A percentile compares a stretch with the other conserved stretches of the same genome.
Conservation (phyloP, 2,888 invertebrate genomes). For the Zeuzera pyrina region DNA sequence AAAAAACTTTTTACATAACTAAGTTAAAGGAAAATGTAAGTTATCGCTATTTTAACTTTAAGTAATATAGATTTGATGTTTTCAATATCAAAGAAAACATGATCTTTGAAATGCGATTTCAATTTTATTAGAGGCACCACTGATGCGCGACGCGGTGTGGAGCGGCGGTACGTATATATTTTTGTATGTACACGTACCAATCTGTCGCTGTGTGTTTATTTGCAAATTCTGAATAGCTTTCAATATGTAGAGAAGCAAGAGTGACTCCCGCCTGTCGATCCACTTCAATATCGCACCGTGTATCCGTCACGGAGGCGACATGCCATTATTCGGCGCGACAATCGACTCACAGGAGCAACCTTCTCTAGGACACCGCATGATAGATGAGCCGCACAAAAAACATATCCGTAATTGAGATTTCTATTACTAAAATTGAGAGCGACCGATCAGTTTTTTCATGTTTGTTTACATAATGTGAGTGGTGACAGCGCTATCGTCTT, state of each 20-base stretch:
- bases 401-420: conserved; percentile 71
- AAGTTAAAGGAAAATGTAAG: no score
- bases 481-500: conserved; percentile 60
- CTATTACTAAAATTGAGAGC: conserved; percentile 67
- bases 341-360: conserved; percentile 53
- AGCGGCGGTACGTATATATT: conserved; percentile 33
- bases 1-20: no score
- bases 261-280: conserved; percentile 65
- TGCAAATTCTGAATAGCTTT: conserved; percentile 68
- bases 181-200: not conserved
- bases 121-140: conserved; percentile 52
- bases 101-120: conserved; percentile 56
- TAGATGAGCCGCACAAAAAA: conserved; percentile 65
- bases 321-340: conserved; percentile 57
- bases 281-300: conserved; percentile 63
- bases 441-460: conserved; percentile 52
- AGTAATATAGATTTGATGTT: conserved; percentile 14
- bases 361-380: conserved; percentile 49
- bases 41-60: conserved; percentile 12
- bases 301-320: conserved; percentile 55
- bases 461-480: conserved; percentile 70
- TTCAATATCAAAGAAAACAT: conserved; percentile 38
- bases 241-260: conserved; percentile 66
- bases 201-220: conserved; percentile 67
- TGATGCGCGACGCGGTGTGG: conserved; percentile 44